phyloP scores from a whole-genome alignment of 2,888 invertebrate genomes.

The Drosophila flavopinicola region DNA sequence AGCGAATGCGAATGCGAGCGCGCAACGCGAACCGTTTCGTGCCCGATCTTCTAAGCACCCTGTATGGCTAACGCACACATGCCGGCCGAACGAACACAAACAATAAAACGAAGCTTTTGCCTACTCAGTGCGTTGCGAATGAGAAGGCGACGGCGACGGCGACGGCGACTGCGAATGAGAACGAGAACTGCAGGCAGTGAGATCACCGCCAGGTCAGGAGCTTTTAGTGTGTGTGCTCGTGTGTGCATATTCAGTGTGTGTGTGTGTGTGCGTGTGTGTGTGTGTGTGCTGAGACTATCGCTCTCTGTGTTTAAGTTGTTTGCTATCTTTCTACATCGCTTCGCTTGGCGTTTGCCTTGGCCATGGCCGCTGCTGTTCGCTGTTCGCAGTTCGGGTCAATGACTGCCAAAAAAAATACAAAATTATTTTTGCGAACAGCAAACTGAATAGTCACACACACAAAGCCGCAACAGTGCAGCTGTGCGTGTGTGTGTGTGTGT shows the following conservation, averaged over 20 bases:
- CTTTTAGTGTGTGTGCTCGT: slow-evolving; percentile 27
- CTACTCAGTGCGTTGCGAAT: slow-evolving; percentile 31
- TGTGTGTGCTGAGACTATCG: slow-evolving; percentile 56
- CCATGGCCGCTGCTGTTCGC: slow-evolving; percentile 18
- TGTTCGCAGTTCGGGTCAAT: slow-evolving; percentile 62
- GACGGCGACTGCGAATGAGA: slow-evolving; percentile 1
- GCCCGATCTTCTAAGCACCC: slow-evolving; percentile 53
- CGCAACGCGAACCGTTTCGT: slow-evolving; percentile 5
- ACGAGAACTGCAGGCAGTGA: slow-evolving; percentile 37
- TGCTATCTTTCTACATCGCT: slow-evolving; percentile 75
- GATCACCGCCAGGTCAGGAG: slow-evolving; percentile 57
- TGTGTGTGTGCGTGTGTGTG: slow-evolving; percentile 21
- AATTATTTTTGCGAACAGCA: slow-evolving; percentile 58
- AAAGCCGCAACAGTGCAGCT: slow-evolving; percentile 34
- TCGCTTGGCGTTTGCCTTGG: slow-evolving; percentile 21
- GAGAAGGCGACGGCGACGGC: slow-evolving; percentile 1
- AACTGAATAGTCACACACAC: slow-evolving; percentile 72
- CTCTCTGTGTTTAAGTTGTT: slow-evolving; percentile 70
- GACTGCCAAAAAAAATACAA: slow-evolving; percentile 69
- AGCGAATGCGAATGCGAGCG: too few species aligned
- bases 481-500: slow-evolving; percentile 19
- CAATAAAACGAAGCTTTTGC: slow-evolving; percentile 37
- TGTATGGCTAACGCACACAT: slow-evolving; percentile 26
- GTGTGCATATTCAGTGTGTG: too few species aligned
- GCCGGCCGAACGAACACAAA: too few species aligned